A percentile compares a stretch with the other conserved stretches of the same genome.
These are phyloP conservation scores for Dascillus cervinus DNA, from an alignment of 2,888 invertebrate species.

Conservation along the genomic window DNA sequence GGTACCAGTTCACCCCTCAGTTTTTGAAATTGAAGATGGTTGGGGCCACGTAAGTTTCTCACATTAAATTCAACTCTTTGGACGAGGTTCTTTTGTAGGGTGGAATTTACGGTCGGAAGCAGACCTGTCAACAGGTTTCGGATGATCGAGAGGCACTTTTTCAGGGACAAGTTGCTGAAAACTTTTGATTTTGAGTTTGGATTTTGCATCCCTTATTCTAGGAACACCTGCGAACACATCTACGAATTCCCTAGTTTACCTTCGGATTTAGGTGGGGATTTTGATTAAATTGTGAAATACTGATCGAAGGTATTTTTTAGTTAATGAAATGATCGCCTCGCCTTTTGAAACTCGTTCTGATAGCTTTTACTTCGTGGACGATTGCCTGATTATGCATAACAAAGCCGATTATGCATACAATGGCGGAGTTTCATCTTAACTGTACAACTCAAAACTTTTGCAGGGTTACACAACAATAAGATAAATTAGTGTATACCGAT, in stretches of 20 bases:
- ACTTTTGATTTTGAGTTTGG: slow-evolving; percentile 99
- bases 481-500: no score
- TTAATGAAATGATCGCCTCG: slow-evolving; percentile 91
- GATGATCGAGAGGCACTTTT: slow-evolving; percentile 98
- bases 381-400: slow-evolving; percentile 96
- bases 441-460: slow-evolving; percentile 5
- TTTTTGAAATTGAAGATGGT: slow-evolving; percentile 94
- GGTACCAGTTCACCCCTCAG: slow-evolving; percentile 97
- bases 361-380: slow-evolving; percentile 98
- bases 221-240: slow-evolving; percentile 98
- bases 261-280: slow-evolving; percentile 70
- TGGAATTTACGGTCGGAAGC: slow-evolving; percentile 93
- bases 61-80: slow-evolving; percentile 4
- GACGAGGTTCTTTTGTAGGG: slow-evolving; percentile 48
- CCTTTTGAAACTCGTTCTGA: slow-evolving; percentile 98
- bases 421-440: slow-evolving; percentile 52
- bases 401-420: slow-evolving; percentile 98
- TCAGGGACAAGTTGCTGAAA: slow-evolving; percentile 85
- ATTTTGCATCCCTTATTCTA: slow-evolving; percentile 95
- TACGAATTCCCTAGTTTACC: slow-evolving; percentile 93
- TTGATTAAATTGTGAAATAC: not conserved
- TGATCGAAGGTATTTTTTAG: slow-evolving; percentile 50
- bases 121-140: slow-evolving; percentile 91
- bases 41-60: slow-evolving; percentile 95
- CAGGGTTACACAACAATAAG: slow-evolving; percentile 14